Conservation (phyloP, 2,888 invertebrate species). For the Ceramica pisi region DNA sequence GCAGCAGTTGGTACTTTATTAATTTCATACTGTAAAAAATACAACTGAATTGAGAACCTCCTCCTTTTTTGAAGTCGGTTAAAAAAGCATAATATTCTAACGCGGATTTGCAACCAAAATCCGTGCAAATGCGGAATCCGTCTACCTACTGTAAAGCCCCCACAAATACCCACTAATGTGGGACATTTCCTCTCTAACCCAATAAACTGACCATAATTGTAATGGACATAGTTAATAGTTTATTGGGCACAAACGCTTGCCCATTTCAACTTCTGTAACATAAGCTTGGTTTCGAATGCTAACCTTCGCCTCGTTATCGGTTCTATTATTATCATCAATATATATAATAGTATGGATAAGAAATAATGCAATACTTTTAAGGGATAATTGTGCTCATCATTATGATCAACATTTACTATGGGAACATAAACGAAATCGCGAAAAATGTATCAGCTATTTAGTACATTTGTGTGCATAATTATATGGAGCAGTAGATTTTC, state of each 20-base stretch:
- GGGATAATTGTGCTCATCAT: no score
- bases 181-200: slow-evolving; percentile 24
- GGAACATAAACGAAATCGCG: no score
- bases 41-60: no score
- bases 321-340: not conserved
- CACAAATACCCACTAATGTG: slow-evolving; percentile 33
- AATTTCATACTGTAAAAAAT: no score
- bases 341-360: no score
- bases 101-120: slow-evolving; percentile 5
- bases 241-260: slow-evolving; percentile 44
- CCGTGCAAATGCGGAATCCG: not conserved
- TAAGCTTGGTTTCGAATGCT: not conserved
- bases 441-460: no score
- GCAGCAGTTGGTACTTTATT: no score
- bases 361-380: no score
- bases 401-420: no score
- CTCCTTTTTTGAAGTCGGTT: no score
- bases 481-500: no score
- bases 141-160: not conserved
- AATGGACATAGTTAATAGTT: slow-evolving; percentile 47
- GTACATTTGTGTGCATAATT: no score
- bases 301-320: not conserved
- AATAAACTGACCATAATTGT: slow-evolving; percentile 56
- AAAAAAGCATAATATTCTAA: not conserved
- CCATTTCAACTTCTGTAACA: slow-evolving; percentile 26